Evolutionary conservation across 2,113 vertebrate species (phyloP).

Genomic region (Neolamprologus sp.): DNA sequence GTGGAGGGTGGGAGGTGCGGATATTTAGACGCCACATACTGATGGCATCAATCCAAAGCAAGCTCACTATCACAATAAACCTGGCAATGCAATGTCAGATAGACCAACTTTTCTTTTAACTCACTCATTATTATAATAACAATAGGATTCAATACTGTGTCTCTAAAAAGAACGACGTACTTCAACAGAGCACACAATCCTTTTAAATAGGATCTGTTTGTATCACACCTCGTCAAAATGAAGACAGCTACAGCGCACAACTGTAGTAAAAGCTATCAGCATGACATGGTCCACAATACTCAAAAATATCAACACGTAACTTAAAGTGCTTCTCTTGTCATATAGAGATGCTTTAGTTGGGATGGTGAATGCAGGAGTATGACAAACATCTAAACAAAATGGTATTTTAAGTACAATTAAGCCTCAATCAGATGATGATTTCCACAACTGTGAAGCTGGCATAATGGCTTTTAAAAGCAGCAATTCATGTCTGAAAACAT

Average conservation of each 20-base stretch:
- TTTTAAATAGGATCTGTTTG: background rate
- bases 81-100: background rate
- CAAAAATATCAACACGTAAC: background rate
- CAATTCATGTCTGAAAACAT: background rate
- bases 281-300: background rate
- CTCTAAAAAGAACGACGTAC: background rate
- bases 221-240: background rate
- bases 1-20: background rate
- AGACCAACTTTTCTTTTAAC: background rate
- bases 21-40: background rate
- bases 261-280: background rate
- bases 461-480: background rate
- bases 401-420: background rate
- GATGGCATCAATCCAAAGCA: constrained; percentile 19
- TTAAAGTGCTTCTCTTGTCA: background rate
- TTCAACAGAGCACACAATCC: background rate
- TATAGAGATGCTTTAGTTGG: background rate
- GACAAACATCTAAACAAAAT: background rate
- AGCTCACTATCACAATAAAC: background rate
- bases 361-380: background rate
- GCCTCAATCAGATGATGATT: background rate
- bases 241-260: background rate
- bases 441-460: background rate
- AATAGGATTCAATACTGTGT: background rate
- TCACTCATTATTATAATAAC: background rate